phyloP scores from a whole-genome alignment of 2,797 vertebrate species.

The Phrynocephalus forsythii region DNA sequence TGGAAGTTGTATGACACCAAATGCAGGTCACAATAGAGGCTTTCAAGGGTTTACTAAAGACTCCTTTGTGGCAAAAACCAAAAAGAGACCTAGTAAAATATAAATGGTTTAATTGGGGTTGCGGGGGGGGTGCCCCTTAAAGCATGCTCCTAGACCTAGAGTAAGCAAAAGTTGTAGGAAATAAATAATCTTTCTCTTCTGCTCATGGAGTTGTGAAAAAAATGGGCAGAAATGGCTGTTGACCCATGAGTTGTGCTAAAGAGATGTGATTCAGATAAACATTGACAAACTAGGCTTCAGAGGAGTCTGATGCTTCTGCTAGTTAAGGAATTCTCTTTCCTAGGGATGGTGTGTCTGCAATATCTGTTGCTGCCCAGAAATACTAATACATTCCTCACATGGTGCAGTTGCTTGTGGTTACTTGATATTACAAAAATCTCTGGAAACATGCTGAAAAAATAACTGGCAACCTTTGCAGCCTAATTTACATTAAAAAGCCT shows the following conservation, averaged over 20 bases:
- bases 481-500: too few species aligned
- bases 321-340: too few species aligned
- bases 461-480: background rate
- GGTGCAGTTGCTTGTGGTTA: conserved; percentile 24
- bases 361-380: background rate
- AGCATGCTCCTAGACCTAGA: background rate
- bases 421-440: background rate
- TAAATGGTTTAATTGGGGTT: background rate
- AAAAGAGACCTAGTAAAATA: background rate
- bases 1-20: background rate
- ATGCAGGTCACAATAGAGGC: background rate
- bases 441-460: background rate
- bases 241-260: too few species aligned
- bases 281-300: too few species aligned
- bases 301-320: too few species aligned
- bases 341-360: too few species aligned
- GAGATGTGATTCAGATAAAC: too few species aligned
- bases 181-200: conserved; percentile 12
- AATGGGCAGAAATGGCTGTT: too few species aligned
- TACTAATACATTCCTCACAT: conserved; percentile 16
- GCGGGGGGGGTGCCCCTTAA: background rate
- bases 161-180: background rate
- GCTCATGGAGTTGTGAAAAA: background rate
- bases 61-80: background rate
- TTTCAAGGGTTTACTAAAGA: background rate